Conservation (phyloP, 1,140 invertebrate genomes). For the Drosophila varians region DNA sequence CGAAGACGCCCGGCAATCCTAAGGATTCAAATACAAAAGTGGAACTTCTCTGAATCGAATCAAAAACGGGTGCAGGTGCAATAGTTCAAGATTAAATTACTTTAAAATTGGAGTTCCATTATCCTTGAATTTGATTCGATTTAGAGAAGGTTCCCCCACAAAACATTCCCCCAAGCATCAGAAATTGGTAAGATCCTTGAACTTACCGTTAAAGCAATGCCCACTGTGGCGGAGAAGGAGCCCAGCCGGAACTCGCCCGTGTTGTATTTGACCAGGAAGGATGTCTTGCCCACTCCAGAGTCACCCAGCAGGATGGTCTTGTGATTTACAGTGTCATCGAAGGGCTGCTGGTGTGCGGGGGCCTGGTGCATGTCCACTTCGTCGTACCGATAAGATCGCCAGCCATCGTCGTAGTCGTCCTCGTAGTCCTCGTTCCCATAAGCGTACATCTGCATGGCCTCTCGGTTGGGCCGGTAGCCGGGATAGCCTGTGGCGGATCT, state of each 20-base stretch:
- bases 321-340: conserved; percentile 81
- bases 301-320: conserved; percentile 89
- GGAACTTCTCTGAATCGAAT: conserved; percentile 10
- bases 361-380: conserved; percentile 76
- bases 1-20: conserved; percentile 15
- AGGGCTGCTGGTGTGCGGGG: conserved; percentile 56
- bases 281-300: conserved; percentile 97
- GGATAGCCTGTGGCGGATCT: conserved; percentile 90
- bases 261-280: conserved; percentile 97
- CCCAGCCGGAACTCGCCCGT: conserved; percentile 95
- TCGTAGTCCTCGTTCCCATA: conserved; percentile 63
- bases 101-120: not conserved
- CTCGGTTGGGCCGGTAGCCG: conserved; percentile 90
- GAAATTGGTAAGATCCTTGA: not conserved
- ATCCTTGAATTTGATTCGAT: not conserved
- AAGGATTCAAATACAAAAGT: not conserved
- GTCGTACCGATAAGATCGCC: conserved; percentile 82
- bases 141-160: not conserved
- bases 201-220: conserved; percentile 93
- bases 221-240: conserved; percentile 97
- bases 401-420: conserved; percentile 75
- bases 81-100: not conserved
- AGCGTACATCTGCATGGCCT: conserved; percentile 85
- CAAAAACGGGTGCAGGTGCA: not conserved
- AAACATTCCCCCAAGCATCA: not conserved